These are phyloP conservation scores for Acleris cristana DNA, from an alignment of 2,888 invertebrate species.

Conservation along the genomic window DNA sequence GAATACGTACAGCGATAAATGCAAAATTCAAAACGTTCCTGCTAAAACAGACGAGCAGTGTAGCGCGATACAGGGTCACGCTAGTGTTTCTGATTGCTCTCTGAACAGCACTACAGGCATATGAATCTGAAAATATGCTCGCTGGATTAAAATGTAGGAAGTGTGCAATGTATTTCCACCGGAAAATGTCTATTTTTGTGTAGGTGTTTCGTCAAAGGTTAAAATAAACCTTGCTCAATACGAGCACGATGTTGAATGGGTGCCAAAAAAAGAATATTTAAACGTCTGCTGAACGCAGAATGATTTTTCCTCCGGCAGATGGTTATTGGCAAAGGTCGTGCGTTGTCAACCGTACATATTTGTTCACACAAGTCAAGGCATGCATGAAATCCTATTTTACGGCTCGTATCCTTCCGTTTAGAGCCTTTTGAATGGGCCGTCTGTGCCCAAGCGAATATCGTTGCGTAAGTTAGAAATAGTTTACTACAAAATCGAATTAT, in stretches of 20 bases:
- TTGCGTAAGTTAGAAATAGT: constrained; percentile 53
- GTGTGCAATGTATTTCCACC: no score
- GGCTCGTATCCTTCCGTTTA: constrained; percentile 79
- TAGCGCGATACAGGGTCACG: constrained; percentile 64
- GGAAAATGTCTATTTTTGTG: no score
- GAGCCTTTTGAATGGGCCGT: constrained; percentile 78
- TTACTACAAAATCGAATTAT: no score
- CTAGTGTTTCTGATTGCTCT: constrained; percentile 73
- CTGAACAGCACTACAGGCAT: constrained; percentile 64
- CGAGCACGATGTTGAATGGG: no score
- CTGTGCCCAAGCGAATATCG: constrained; percentile 72
- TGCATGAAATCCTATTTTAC: constrained; percentile 83
- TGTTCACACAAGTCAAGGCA: constrained; percentile 80
- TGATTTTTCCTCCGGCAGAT: constrained; percentile 57
- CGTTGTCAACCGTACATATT: constrained; percentile 79
- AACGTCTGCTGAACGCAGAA: constrained; percentile 46
- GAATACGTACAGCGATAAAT: constrained; percentile 39
- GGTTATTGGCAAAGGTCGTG: constrained; percentile 76
- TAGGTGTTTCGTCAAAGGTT: no score
- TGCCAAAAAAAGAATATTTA: neutral
- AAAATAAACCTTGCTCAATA: no score
- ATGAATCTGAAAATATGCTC: constrained; percentile 60
- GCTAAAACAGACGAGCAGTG: constrained; percentile 57
- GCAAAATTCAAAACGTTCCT: constrained; percentile 76
- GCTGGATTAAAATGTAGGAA: neutral